A percentile compares a stretch with the other conserved stretches of the same genome.
These are phyloP conservation scores for Lepidonotus clava DNA, from an alignment of 2,888 invertebrate genomes.

Conservation along the genomic window DNA sequence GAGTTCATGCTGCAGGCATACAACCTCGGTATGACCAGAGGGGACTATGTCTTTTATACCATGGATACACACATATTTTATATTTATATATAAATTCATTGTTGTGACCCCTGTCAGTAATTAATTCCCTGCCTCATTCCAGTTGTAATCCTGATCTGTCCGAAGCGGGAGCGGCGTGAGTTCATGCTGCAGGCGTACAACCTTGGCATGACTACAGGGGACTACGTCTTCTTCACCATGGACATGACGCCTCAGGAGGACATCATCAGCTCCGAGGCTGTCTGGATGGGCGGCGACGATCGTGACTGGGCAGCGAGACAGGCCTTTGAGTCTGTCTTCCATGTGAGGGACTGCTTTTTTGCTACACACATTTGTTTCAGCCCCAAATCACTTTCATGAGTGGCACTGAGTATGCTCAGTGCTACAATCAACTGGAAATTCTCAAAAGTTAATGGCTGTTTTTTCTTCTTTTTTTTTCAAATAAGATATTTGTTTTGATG, in stretches of 20 bases:
- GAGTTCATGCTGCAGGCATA: constrained; percentile 74
- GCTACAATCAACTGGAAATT: too few species aligned
- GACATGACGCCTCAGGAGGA: constrained; percentile 63
- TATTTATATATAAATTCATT: too few species aligned
- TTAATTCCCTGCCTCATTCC: too few species aligned
- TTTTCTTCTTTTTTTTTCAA: too few species aligned
- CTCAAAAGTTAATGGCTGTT: too few species aligned
- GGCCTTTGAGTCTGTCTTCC: constrained; percentile 76
- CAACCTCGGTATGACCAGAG: constrained; percentile 72
- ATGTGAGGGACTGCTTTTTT: constrained; percentile 68
- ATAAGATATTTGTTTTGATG: too few species aligned
- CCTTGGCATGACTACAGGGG: constrained; percentile 74
- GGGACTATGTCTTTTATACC: constrained; percentile 74
- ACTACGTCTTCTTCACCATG: constrained; percentile 72
- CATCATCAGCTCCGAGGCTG: constrained; percentile 52
- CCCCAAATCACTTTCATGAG: too few species aligned
- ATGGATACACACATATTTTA: too few species aligned
- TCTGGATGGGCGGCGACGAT: constrained; percentile 73
- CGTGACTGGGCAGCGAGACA: constrained; percentile 72
- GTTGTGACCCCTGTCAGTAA: too few species aligned
- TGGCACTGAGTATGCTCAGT: too few species aligned
- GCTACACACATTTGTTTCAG: too few species aligned
- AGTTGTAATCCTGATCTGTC: constrained; percentile 62
- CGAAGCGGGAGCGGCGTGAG: constrained; percentile 68
- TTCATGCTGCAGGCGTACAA: constrained; percentile 74